phyloP scores from a whole-genome alignment of 2,113 vertebrate species.

The Trogon melanurus region DNA sequence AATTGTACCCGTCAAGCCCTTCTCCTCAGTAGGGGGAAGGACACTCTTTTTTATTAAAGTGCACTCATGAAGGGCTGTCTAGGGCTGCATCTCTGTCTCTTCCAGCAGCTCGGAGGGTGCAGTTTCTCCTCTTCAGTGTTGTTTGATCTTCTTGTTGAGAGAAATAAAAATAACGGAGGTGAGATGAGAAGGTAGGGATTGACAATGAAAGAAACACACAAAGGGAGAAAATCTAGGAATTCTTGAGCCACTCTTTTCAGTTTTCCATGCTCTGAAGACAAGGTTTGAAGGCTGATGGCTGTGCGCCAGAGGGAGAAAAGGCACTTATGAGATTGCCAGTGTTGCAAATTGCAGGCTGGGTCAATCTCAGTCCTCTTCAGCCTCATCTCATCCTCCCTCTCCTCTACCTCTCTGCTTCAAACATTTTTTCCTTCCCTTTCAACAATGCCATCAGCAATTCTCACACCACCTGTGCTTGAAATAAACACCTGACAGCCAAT shows the following conservation, averaged over 20 bases:
- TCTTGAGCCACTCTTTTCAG: not conserved
- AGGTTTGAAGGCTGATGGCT: not conserved
- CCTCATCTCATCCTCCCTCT: not conserved
- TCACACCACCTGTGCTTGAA: constrained; percentile 4
- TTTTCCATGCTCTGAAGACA: not conserved
- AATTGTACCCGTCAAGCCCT: constrained; percentile 46
- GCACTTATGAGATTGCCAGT: not conserved
- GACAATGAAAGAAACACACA: not conserved
- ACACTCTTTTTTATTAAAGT: constrained; percentile 22
- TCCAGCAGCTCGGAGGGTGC: not conserved
- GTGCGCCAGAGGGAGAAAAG: not conserved
- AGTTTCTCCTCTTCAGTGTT: not conserved
- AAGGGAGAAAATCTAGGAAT: not conserved
- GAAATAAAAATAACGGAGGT: not conserved
- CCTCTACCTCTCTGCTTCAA: not conserved
- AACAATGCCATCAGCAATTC: not conserved
- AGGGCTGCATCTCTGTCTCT: not conserved
- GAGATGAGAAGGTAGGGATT: not conserved
- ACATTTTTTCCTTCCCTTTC: not conserved
- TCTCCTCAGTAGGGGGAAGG: not conserved
- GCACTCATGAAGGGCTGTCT: not conserved
- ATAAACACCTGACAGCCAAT: not conserved
- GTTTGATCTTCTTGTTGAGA: not conserved
- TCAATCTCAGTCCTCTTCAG: not conserved
- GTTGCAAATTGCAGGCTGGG: not conserved